Percentiles rank a stretch among this genome's conserved stretches.
Conservation (phyloP, 2,888 invertebrate genomes). For the Heliconius ethilla region DNA sequence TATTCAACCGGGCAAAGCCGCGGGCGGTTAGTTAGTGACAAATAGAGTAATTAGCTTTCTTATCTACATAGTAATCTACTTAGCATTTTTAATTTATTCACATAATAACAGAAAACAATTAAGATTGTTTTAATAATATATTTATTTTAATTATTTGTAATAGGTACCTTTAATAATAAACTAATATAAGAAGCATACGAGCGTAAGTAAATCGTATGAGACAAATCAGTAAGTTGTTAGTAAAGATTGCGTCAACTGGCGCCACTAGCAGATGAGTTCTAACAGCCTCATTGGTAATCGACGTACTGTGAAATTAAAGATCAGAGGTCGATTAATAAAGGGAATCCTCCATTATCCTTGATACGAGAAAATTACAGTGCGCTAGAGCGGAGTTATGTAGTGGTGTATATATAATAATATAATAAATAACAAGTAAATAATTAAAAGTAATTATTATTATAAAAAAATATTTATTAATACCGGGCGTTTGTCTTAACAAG, state of each 20-base stretch:
- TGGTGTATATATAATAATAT: conserved; percentile 5
- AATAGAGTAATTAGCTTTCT: too few relatives aligned
- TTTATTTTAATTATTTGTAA: not conserved
- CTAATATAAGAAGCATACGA: conserved; percentile 1
- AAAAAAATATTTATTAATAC: too few relatives aligned
- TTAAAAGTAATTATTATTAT: too few relatives aligned
- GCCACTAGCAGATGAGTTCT: conserved; percentile 43
- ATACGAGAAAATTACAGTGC: conserved; percentile 31
- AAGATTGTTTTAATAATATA: not conserved
- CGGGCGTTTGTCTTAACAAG: too few relatives aligned
- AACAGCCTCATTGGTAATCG: conserved; percentile 45
- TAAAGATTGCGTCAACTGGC: conserved; percentile 43
- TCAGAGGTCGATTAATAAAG: conserved; percentile 44
- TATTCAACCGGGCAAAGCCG: too few relatives aligned
- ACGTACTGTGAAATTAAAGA: conserved; percentile 44
- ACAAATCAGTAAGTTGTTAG: conserved; percentile 37
- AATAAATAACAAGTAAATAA: too few relatives aligned
- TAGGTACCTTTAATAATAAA: conserved; percentile 14
- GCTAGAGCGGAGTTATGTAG: conserved; percentile 19
- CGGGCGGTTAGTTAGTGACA: too few relatives aligned
- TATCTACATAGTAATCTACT: not conserved
- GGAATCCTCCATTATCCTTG: conserved; percentile 36
- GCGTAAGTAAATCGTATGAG: conserved; percentile 27
- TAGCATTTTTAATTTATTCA: too few relatives aligned
- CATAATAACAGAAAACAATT: too few relatives aligned